Evolutionary conservation across 2,888 invertebrate species (phyloP).

Genomic region (Norana najaformis): DNA sequence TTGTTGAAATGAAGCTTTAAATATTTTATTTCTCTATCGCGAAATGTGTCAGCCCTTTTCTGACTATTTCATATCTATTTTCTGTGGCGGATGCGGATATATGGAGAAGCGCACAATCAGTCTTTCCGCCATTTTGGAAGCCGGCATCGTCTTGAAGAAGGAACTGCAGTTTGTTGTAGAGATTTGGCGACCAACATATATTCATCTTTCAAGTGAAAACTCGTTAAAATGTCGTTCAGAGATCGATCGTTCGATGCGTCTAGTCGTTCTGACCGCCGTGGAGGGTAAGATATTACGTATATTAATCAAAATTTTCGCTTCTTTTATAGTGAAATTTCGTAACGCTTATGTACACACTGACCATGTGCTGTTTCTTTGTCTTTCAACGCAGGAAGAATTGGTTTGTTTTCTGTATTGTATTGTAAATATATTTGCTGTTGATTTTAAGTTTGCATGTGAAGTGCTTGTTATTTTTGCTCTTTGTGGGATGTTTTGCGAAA

Average conservation of each 20-base stretch:
- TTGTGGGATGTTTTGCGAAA: background rate
- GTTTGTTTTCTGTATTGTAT: background rate
- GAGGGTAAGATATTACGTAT: background rate
- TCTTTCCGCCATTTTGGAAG: background rate
- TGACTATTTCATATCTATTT: background rate
- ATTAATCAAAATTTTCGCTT: background rate
- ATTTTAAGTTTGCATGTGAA: background rate
- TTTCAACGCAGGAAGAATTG: background rate
- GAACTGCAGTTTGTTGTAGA: background rate
- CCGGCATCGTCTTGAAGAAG: background rate
- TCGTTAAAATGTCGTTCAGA: slow-evolving; percentile 26
- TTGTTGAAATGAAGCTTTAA: background rate
- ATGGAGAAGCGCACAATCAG: background rate
- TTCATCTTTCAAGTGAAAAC: background rate
- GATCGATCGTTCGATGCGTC: slow-evolving; percentile 28
- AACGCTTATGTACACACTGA: background rate
- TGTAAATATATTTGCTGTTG: background rate
- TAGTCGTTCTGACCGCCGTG: slow-evolving; percentile 31
- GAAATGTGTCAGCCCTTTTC: background rate
- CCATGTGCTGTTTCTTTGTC: slow-evolving; percentile 9
- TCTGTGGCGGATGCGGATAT: background rate
- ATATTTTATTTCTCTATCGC: background rate
- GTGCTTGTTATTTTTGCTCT: background rate
- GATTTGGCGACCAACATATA: background rate
- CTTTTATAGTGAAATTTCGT: background rate